A percentile compares a stretch with the other conserved stretches of the same genome.
Conservation (phyloP, 2,113 vertebrate genomes). For the Aplodontia rufa region DNA sequence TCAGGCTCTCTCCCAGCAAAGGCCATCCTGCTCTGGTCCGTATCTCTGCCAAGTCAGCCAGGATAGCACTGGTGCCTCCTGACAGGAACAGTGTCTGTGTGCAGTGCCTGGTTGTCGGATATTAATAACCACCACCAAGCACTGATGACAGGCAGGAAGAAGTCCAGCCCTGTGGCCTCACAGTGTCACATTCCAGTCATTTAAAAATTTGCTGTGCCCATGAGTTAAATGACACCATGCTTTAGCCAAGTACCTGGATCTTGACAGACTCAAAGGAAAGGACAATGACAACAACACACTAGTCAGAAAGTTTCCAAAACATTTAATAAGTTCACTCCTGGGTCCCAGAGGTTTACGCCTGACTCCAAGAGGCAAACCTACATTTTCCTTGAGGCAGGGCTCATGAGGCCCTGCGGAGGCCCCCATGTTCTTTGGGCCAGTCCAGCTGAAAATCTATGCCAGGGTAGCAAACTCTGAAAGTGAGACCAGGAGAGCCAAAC, state of each 20-base stretch:
- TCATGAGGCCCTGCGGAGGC: background rate
- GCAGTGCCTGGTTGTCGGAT: background rate
- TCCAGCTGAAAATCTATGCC: background rate
- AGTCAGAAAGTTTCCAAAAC: background rate
- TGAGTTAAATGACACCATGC: background rate
- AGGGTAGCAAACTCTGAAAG: background rate
- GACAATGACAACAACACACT: background rate
- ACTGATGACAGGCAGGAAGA: constrained; percentile 10
- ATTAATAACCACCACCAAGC: background rate
- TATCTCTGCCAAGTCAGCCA: background rate
- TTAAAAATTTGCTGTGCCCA: constrained; percentile 48
- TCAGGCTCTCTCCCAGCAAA: background rate
- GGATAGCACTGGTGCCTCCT: background rate
- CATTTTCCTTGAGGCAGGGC: background rate
- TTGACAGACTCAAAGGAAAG: background rate
- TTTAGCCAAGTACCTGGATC: background rate
- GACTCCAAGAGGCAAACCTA: background rate
- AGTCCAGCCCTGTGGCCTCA: background rate
- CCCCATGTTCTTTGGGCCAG: background rate
- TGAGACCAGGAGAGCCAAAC: background rate
- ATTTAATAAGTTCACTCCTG: background rate
- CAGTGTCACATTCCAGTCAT: constrained; percentile 35
- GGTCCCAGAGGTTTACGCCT: background rate
- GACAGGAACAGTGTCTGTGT: background rate
- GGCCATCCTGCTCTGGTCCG: background rate